Evolutionary conservation across 64 coral and sea anemone species (phyloP).

Genomic region (Cladopsammia gracilis): DNA sequence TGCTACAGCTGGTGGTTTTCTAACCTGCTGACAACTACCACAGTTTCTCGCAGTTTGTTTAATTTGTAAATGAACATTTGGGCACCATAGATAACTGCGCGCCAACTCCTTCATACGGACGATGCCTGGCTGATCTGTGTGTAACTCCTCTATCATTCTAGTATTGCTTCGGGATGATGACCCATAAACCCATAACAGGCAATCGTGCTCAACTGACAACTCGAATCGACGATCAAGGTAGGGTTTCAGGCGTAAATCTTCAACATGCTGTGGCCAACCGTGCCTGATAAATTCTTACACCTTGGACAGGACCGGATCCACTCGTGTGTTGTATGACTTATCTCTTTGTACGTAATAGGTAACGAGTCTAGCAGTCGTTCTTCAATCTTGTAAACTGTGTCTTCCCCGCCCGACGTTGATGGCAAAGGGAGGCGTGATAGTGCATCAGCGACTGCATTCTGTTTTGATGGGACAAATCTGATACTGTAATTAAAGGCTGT

Average conservation of each 20-base stretch:
- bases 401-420: background rate
- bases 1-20: constrained; percentile 40
- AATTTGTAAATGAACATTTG: background rate
- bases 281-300: constrained; percentile 3
- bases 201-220: constrained; percentile 47
- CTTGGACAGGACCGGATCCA: constrained; percentile 17
- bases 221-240: constrained; percentile 27
- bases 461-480: constrained; percentile 15
- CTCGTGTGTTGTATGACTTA: constrained; percentile 12
- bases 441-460: constrained; percentile 32
- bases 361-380: constrained; percentile 20
- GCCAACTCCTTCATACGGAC: constrained; percentile 29
- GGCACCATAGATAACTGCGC: constrained; percentile 2
- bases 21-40: constrained; percentile 37
- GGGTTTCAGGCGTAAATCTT: constrained; percentile 39
- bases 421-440: constrained; percentile 15
- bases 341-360: constrained; percentile 45
- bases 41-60: constrained; percentile 10
- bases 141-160: constrained; percentile 6
- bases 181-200: constrained; percentile 47
- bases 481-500: constrained; percentile 48
- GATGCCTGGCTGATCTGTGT: background rate
- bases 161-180: constrained; percentile 26
- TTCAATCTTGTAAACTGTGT: no score
- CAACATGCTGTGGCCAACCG: constrained; percentile 41